Evolutionary conservation across 92 coral and sea anemone genomes (phyloP), one percentile per base, ranked within the genome.

Genomic region (Galaxea fascicularis): DNA sequence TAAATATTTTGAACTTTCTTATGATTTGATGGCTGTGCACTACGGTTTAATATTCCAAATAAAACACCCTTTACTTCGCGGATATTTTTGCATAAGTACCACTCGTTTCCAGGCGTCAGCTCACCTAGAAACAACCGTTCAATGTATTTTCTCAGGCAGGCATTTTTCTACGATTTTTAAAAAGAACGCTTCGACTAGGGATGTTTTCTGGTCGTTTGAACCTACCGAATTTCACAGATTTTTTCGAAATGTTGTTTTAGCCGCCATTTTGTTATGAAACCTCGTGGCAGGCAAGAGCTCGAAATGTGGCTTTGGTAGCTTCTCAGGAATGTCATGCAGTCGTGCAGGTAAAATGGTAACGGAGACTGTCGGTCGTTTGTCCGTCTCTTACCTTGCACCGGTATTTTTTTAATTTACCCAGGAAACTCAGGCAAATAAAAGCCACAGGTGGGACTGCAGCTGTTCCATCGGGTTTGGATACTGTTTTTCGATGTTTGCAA

Each of bases 211-310:
- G 47, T 67, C 3, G 31, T 4, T 41, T 10, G 10, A 35, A 70
- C 54, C 54, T 70, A 70, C 74, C 74, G 25, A 70, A 70, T 67
- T 15, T 20, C 20, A 21, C 15, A 67, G 73, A 46, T 16, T 27
- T n/a, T 15, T 39, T n/a, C 27, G 22, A 0, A 25, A 14, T 17
- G 30, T 0, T 20, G 24, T 8, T 1, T 16, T 29, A 35, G 46
- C 74, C 74, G 74, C 73, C 73, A 68, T 68, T 41, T 68, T 69
- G 52, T 69, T 0, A 69, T 27, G 26, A 4, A 8, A 16, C 22
- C 4, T 49, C 13, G 8, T 46, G 59, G 18, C 20, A 16, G 16
- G 1, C n/a, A n/a, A n/a, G 45, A 16, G 56, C 74, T 44, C 56
- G 74, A 70, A 70, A 70, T 70, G 74, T 12, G 28, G 16, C 16